These are phyloP conservation scores for Battus philenor DNA, from an alignment of 1,140 invertebrate species.

Conservation along the genomic window DNA sequence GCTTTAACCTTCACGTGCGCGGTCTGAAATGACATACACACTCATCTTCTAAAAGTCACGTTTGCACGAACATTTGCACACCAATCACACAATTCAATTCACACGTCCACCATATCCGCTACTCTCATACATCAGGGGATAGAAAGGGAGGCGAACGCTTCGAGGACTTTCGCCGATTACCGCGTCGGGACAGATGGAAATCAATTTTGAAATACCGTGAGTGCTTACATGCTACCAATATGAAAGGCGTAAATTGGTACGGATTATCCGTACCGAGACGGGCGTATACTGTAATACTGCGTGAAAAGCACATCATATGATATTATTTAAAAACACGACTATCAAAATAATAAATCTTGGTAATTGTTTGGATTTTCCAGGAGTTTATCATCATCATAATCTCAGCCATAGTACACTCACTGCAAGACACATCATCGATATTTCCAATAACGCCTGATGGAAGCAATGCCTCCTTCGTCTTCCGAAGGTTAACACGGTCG, in stretches of 20 bases:
- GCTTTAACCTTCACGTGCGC: slow-evolving; percentile 24
- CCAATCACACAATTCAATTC: slow-evolving; percentile 8
- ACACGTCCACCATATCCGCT: slow-evolving; percentile 13
- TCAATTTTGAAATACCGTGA: slow-evolving; percentile 50
- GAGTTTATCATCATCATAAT: no score
- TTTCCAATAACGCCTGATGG: no score
- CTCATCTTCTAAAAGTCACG: slow-evolving; percentile 30
- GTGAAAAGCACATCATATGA: slow-evolving; percentile 8
- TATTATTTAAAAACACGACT: no score
- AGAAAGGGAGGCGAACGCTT: slow-evolving; percentile 15
- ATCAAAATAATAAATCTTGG: no score
- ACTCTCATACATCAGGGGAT: slow-evolving; percentile 11
- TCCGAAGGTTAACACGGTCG: no score
- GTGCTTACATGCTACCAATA: slow-evolving; percentile 56
- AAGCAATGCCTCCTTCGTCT: no score
- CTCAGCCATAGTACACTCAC: no score
- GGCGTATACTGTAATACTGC: slow-evolving; percentile 19
- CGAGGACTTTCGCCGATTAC: slow-evolving; percentile 14
- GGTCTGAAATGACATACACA: slow-evolving; percentile 41
- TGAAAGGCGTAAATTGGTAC: slow-evolving; percentile 50
- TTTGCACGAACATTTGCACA: slow-evolving; percentile 21
- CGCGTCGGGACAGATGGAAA: slow-evolving; percentile 39
- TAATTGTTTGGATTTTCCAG: no score
- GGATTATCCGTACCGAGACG: no score
- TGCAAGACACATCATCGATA: no score